phyloP scores from a whole-genome alignment of 2,113 vertebrate genomes.

The Actenoides hombroni region DNA sequence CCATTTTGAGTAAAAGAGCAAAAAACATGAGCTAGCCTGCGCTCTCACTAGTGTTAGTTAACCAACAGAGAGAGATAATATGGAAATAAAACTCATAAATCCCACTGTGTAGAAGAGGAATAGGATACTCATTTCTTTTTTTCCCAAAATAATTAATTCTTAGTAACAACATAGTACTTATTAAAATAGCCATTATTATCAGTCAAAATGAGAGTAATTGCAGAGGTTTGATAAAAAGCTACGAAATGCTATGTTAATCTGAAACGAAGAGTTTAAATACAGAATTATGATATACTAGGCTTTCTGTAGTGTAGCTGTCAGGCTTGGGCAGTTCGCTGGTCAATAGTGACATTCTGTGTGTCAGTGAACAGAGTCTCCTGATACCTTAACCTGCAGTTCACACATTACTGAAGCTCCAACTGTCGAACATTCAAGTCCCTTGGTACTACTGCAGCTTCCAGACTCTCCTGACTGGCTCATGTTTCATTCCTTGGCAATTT shows the following conservation, averaged over 20 bases:
- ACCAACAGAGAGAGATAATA: not conserved
- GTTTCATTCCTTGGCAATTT: constrained; percentile 99
- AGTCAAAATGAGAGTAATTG: constrained; percentile 21
- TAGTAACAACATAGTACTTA: constrained; percentile 25
- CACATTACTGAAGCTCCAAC: constrained; percentile 86
- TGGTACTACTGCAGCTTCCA: constrained; percentile 85
- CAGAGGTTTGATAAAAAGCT: constrained; percentile 38
- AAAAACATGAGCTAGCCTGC: not conserved
- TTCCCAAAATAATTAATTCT: constrained; percentile 26
- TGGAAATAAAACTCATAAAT: constrained; percentile 41
- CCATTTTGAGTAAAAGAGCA: not conserved
- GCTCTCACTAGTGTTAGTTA: not conserved
- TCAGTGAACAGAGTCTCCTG: constrained; percentile 88
- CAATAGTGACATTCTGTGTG: constrained; percentile 93
- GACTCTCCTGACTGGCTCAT: constrained; percentile 94
- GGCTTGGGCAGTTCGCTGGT: constrained; percentile 83
- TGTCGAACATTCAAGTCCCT: constrained; percentile 85
- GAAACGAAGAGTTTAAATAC: constrained; percentile 63
- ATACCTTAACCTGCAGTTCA: constrained; percentile 83
- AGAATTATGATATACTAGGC: constrained; percentile 74
- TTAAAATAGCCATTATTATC: constrained; percentile 52
- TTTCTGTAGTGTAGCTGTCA: constrained; percentile 71
- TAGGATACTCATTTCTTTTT: constrained; percentile 21
- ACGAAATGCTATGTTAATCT: constrained; percentile 57
- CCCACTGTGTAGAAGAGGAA: not conserved